These are phyloP conservation scores for Phymatocera aterrima DNA, from an alignment of 2,888 invertebrate genomes.

Conservation along the genomic window DNA sequence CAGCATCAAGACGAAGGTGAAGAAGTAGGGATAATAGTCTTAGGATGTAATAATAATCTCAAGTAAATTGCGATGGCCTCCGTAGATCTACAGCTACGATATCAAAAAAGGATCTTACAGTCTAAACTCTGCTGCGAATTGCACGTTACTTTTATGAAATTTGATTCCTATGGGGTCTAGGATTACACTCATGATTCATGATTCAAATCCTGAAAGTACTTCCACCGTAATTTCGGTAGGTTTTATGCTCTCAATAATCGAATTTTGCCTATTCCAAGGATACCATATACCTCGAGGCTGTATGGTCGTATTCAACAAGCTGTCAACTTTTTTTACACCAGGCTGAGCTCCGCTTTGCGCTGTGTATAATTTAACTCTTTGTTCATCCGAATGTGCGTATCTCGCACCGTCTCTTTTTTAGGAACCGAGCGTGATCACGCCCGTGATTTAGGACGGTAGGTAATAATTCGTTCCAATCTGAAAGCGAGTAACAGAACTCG, in stretches of 20 bases:
- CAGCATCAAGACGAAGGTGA: background rate
- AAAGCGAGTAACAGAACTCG: slow-evolving; percentile 14
- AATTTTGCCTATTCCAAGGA: background rate
- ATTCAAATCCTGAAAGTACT: background rate
- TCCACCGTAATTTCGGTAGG: background rate
- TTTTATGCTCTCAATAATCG: background rate
- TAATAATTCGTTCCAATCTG: slow-evolving; percentile 6
- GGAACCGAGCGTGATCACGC: background rate
- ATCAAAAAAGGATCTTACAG: slow-evolving; percentile 2
- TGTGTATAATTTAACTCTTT: background rate
- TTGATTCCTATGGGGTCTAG: background rate
- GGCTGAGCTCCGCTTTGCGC: background rate
- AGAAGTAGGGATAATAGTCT: slow-evolving; percentile 56
- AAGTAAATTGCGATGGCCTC: slow-evolving; percentile 61
- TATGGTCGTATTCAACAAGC: background rate
- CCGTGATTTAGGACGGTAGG: background rate
- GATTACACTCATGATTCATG: background rate
- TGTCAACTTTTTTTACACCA: background rate
- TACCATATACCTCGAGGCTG: background rate
- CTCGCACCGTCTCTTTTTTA: background rate
- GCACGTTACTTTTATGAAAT: background rate
- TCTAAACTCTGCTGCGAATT: background rate
- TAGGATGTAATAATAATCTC: slow-evolving; percentile 56
- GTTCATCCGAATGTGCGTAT: background rate
- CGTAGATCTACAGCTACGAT: slow-evolving; percentile 39